Percentiles rank a stretch among this genome's conserved stretches.
These are phyloP conservation scores for Falco columbarius DNA, from an alignment of 2,797 vertebrate species.

Conservation along the genomic window DNA sequence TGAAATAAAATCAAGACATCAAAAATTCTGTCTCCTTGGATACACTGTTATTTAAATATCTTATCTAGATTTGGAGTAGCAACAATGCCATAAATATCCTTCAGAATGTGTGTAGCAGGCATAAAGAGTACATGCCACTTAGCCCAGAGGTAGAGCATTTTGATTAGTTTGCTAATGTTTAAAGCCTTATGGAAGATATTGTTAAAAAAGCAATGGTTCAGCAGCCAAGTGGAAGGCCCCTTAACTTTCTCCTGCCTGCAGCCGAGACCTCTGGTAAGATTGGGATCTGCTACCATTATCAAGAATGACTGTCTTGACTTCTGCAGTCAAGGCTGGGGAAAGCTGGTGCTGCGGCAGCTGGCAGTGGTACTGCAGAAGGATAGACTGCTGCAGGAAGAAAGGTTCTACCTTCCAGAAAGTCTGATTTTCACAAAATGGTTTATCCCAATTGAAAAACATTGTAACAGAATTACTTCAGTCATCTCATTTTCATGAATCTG, in stretches of 20 bases:
- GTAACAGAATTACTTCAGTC: not conserved
- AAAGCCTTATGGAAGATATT: not conserved
- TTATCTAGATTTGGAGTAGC: not conserved
- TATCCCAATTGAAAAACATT: not conserved
- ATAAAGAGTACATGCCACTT: not conserved
- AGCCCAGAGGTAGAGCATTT: not conserved
- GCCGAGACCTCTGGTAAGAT: not conserved
- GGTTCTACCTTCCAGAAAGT: not conserved
- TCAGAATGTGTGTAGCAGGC: not conserved
- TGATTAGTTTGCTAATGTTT: not conserved
- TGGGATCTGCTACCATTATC: not conserved
- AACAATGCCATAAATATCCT: not conserved
- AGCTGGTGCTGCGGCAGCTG: not conserved
- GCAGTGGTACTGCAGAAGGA: too few relatives aligned
- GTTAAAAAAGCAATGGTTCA: not conserved
- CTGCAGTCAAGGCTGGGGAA: not conserved
- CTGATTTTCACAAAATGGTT: not conserved
- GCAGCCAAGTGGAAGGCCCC: not conserved
- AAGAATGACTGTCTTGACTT: not conserved
- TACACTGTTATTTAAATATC: not conserved
- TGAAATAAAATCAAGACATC: not conserved
- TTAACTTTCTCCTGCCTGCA: not conserved
- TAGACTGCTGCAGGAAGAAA: not conserved
- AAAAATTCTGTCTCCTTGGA: not conserved
- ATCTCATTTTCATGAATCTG: not conserved